These are phyloP conservation scores for Eudyptes chrysolophus DNA, from an alignment of 2,113 vertebrate species.

Conservation along the genomic window DNA sequence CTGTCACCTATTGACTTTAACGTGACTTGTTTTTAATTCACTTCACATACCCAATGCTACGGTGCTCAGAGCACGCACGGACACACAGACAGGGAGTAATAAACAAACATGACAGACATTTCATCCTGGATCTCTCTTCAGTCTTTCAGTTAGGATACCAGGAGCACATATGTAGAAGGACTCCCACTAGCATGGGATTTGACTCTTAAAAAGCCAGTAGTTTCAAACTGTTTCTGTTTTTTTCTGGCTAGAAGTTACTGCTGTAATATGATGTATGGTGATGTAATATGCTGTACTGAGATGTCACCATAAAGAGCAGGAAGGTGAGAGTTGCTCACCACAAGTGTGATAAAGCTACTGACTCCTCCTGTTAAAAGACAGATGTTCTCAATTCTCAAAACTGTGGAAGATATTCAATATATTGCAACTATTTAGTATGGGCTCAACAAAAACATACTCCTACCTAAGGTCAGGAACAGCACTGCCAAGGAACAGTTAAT, in stretches of 20 bases:
- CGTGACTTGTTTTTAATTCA: background rate
- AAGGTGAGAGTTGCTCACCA: background rate
- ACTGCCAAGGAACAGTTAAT: background rate
- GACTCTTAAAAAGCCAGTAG: background rate
- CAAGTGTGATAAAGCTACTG: background rate
- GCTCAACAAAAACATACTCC: background rate
- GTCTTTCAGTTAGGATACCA: background rate
- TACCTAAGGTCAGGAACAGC: background rate
- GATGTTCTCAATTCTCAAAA: background rate
- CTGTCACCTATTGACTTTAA: background rate
- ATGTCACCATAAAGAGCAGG: background rate
- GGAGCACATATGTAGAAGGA: background rate
- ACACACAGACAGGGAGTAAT: background rate
- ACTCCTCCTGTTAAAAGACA: background rate
- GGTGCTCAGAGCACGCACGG: background rate
- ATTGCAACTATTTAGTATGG: background rate
- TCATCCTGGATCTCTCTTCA: background rate
- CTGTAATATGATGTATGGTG: background rate
- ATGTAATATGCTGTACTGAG: background rate
- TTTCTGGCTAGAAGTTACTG: background rate
- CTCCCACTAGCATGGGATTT: background rate
- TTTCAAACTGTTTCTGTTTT: background rate
- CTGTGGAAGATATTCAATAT: background rate
- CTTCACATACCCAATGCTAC: background rate
- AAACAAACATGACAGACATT: background rate